Evolutionary conservation across 2,113 vertebrate genomes (phyloP), one percentile per base, ranked within the genome.

Genomic region (Oceanodroma tethys): DNA sequence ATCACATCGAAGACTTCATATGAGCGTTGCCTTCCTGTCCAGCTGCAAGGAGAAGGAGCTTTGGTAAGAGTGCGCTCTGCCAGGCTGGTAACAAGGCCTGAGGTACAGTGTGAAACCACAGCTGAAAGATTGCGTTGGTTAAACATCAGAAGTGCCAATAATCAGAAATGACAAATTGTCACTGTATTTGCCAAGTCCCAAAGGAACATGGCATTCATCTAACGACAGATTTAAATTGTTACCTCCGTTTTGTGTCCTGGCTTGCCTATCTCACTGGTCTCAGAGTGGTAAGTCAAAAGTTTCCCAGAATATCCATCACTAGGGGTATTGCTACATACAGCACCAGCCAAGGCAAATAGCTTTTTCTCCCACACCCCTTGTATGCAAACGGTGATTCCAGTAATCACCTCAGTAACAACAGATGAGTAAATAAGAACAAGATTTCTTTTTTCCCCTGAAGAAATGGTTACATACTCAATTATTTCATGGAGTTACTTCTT

Each of bases 341-440:
- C 40, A 83, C 62, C 85, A 92, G 93, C 27, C 81, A 53, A 53
- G 58, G 67, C 70, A 96, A 93, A 93, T 2, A 68, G 19, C 0
- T 48, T 45, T 74, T 90, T 76, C 87, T 96, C 92, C 62, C 87
- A 96, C 67, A n/a, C 71, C 75, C 36, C 66, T 85, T 74, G 56
- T 12, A 13, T 91, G 73, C 66, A 85, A 76, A 58, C 2, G 1
- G 23, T 42, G 22, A 30, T 75, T 87, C 40, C 53, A 91, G 70
- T 88, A 82, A 95, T 75, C 43, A 62, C 36, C 58, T 92, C 68
- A 53, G 84, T 48, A 96, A 80, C 40, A 91, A 75, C 74, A 93
- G 92, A 79, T 95, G 90, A 88, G 25, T 59, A 91, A 94, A 93
- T 47, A 97, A 48, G 53, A 76, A 48, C 11, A 53, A 45, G 62